Evolutionary conservation across 2,888 invertebrate species (phyloP), one percentile per base, ranked within the genome.

Genomic region (Trissonchulus latispiculum): DNA sequence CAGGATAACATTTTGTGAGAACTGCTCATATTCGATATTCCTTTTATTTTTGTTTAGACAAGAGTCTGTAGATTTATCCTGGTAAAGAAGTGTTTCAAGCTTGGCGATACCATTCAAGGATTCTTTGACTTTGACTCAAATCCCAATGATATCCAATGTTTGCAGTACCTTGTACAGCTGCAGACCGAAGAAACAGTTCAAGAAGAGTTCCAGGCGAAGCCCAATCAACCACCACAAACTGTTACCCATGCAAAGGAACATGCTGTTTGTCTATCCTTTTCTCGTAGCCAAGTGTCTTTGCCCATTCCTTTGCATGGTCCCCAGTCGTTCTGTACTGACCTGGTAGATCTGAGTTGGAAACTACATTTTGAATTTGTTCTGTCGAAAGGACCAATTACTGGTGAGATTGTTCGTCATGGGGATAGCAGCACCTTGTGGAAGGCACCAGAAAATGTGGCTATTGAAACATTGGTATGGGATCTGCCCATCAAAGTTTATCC

Each of bases 381-480:
- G 36, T 82, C 83, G 1, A 73, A 75, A 29, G 71, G 61, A 71
- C 66, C 66, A 15, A 76, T 48, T 15, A 48, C 68, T 29, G 36
- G 70, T 36, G 33, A 31, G 28, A 36, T 69, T n/a, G 36, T 36
- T 1, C 32, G 3, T 29, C 36, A 36, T 74, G 61, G 31, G 29
- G 75, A 32, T 71, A 31, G 37, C 8, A 64, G 36, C 32, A n/a
- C 71, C 1, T 15, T 1, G n/a, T 74, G 73, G 73, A 18, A 90
- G 79, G 95, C 92, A 0, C 95, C 95, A 0, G 86, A 89, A 1
- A 89, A 90, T 77, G 87, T 95, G 36, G 90, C 92, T 18, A 95
- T 97, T 74, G 96, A 99, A 85, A 97, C 97, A 0, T 95, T 97
- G 94, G 90, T 95, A 23, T 99, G 97, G 97, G 94, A 96, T 85